Base-by-base conservation (phyloP, 2,797 vertebrate species). In the Labroides dimidiatus region DNA sequence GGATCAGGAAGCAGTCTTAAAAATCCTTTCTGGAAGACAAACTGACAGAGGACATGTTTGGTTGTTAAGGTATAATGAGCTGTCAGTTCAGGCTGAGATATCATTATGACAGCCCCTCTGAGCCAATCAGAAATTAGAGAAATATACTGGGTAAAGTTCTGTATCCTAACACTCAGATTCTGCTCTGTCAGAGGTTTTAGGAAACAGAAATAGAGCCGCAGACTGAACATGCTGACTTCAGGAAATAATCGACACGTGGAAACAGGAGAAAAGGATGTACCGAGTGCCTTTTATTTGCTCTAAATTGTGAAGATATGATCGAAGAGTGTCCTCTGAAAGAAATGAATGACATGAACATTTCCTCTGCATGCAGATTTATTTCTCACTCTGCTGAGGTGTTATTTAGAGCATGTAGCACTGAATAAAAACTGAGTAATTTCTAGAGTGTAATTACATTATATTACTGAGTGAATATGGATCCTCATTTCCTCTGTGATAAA, bases 191-290 rank as follows among this genome's bases (percentile, higher is more conserved):
- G 45, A 7, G 15, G 19, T 51, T 58, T 33, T 36, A n/a, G 13
- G 52, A 56, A 55, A 48, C 47, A 23, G 47, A 19, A 23, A 48
- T 44, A 17, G 52, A 43, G 33, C 14, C 20, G 21, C 20, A 14
- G 23, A 30, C 16, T 48, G 50, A 37, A 19, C 19, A 19, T 39
- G 64, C 54, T 36, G 65, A 69, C 39, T 19, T 39, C 21, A 53
- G 20, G 37, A 51, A 5, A 37, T 6, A 52, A 4, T 2, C n/a
- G 55, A 60, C 19, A 45, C 42, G 13, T 47, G 41, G 24, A 51
- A 19, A 45, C 27, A 43, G 17, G 23, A 13, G 7, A 2, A 37
- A 41, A 27, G n/a, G 41, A 9, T 21, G 10, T 0, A 36, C 21
- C 16, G 39, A 14, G 3, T n/a, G 41, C 2, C 8, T 24, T 37